Percentiles rank a stretch among this genome's conserved stretches.
These are phyloP conservation scores for Seriola aureovittata DNA, from an alignment of 2,113 vertebrate species.

Conservation along the genomic window DNA sequence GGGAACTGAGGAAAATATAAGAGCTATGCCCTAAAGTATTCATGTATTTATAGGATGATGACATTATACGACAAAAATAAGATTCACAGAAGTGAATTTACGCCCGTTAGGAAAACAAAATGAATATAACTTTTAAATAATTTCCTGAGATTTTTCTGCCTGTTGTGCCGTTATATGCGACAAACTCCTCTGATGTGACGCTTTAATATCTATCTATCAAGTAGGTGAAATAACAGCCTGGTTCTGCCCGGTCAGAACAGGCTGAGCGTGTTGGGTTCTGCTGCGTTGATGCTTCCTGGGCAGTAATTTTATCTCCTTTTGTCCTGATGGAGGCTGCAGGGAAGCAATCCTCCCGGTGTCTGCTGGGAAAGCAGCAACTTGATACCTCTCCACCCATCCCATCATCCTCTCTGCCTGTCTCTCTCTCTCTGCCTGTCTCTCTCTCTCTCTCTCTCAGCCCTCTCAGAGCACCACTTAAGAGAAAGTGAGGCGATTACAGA, in stretches of 20 bases:
- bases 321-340: constrained; percentile 39
- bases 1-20: background rate
- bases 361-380: constrained; percentile 57
- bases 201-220: too few species aligned
- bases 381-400: constrained; percentile 53
- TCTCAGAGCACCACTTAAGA: constrained; percentile 45
- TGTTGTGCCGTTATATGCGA: too few species aligned
- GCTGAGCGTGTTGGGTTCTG: background rate
- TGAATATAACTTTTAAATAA: background rate
- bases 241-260: too few species aligned
- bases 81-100: too few species aligned
- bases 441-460: background rate
- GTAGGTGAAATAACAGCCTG: background rate
- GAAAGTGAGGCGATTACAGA: constrained; percentile 40
- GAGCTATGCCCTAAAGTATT: too few species aligned
- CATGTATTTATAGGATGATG: too few species aligned
- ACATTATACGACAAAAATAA: too few species aligned
- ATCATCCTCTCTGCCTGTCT: constrained; percentile 30
- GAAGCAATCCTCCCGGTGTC: background rate
- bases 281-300: constrained; percentile 18
- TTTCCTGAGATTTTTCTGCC: background rate
- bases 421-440: background rate
- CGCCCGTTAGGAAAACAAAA: too few species aligned
- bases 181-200: background rate
- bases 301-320: constrained; percentile 32